These are phyloP conservation scores for Molothrus ater DNA, from an alignment of 2,797 vertebrate species.

Conservation along the genomic window DNA sequence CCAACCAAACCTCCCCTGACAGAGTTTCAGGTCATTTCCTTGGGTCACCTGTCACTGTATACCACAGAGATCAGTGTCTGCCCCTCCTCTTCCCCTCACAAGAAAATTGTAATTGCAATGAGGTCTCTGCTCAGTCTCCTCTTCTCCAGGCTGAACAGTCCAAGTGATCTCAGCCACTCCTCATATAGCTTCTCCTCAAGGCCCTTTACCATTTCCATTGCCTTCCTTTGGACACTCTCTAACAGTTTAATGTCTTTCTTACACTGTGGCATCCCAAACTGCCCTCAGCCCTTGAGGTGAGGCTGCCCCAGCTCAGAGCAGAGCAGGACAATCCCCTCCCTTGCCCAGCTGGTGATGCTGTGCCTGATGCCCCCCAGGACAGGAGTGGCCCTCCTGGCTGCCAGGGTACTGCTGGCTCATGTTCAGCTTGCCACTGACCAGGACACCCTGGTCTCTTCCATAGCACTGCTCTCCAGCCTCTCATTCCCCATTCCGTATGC, in stretches of 20 bases:
- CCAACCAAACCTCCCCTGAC: neutral
- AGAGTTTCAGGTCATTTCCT: neutral
- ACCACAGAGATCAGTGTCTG: neutral
- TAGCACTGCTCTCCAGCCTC: rapidly evolving
- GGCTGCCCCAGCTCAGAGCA: rapidly evolving
- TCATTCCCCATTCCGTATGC: rapidly evolving
- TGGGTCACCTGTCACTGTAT: neutral
- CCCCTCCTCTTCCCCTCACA: neutral
- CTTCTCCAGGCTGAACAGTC: neutral
- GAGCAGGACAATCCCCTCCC: neutral
- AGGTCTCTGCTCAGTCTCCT: neutral
- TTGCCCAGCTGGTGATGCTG: rapidly evolving
- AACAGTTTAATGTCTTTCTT: neutral
- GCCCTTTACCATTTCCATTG: neutral
- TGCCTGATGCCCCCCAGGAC: rapidly evolving
- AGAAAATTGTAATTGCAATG: neutral
- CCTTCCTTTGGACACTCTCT: neutral
- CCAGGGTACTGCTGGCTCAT: too few relatives aligned
- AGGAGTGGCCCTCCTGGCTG: neutral
- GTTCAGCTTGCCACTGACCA: rapidly evolving
- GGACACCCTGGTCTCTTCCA: rapidly evolving
- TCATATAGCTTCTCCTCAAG: neutral
- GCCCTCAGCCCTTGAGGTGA: rapidly evolving
- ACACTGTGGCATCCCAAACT: rapidly evolving
- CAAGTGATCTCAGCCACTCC: neutral